Evolutionary conservation across 2,797 vertebrate species (phyloP).

Genomic region (Darevskia nairensis): DNA sequence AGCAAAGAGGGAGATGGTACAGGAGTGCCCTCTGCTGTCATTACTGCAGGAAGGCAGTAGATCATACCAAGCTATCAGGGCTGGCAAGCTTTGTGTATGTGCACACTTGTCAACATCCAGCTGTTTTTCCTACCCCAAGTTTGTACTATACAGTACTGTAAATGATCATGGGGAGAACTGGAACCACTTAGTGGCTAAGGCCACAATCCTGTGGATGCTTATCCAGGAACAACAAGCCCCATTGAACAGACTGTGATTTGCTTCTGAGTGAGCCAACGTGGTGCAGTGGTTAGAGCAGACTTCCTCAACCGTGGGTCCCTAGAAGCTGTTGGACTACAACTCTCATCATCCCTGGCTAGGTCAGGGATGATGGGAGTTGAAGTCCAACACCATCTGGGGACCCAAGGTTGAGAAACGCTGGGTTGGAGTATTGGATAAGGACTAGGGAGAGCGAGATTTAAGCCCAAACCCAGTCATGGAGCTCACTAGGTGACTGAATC

Average conservation of each 20-base stretch:
- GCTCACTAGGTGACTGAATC: not conserved
- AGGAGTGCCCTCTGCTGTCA: constrained; percentile 37
- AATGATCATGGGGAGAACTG: not conserved
- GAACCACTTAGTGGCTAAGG: not conserved
- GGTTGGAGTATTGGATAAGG: too few species aligned
- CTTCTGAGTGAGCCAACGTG: not conserved
- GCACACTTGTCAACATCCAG: not conserved
- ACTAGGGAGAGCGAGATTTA: too few species aligned
- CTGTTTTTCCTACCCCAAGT: too few species aligned
- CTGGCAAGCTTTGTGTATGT: not conserved
- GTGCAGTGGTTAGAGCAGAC: not conserved
- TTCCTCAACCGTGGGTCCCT: not conserved
- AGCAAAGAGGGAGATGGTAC: not conserved
- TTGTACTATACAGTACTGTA: not conserved
- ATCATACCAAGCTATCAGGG: not conserved
- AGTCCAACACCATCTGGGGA: too few species aligned
- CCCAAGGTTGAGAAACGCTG: too few species aligned
- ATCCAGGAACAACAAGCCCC: not conserved
- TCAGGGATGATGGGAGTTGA: too few species aligned
- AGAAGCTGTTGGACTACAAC: too few species aligned
- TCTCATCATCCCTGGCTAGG: too few species aligned
- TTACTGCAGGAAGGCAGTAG: constrained; percentile 8
- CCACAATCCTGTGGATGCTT: not conserved
- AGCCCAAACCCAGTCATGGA: too few species aligned
- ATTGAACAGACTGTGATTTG: not conserved